Base-by-base conservation (phyloP, 2,888 invertebrate species). In the Melipona beecheii region DNA sequence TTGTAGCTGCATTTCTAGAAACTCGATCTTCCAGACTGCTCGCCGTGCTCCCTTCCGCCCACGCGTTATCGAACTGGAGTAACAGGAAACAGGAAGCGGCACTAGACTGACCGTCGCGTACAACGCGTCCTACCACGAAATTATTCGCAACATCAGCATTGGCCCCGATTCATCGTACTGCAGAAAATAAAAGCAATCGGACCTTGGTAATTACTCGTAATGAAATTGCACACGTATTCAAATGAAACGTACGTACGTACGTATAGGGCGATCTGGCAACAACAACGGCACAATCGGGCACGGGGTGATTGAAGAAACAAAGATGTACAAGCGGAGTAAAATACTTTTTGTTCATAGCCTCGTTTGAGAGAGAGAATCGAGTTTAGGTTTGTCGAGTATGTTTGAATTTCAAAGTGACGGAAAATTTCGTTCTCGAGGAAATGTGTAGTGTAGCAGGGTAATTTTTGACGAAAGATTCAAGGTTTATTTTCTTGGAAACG, bases 21-120 rank as follows among this genome's bases (percentile, higher is more conserved):
- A 88, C 71, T 86, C 83, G 75, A 86, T 86, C 80, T 81, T 78
- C 52, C 58, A 66, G 58, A 54, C 65, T 66, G 74, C 52, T 83
- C 66, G 72, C 77, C 36, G 43, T 56, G 54, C 69, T 78, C 71
- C 56, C 31, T 43, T 43, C 56, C 73, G 50, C 24, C 71, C 65
- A 31, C 71, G 65, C 54, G 76, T 78, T 84, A 86, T 82, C 81
- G 75, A 65, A 75, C 64, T 50, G 75, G 56, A 31, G 36, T 80
- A 84, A 81, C 78, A 50, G 77, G 79, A 84, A 82, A 58, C 73
- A 31, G 78, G 60, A 79, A 81, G 71, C 62, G 75, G 50, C 70
- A 71, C 65, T 84, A 69, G 75, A 71, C 49, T 60, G 81, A 36
- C 70, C 70, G 73, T 50, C 74, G n/a, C 43, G 43, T 43, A 43